phyloP scores from a whole-genome alignment of 2,888 invertebrate genomes.

The Scaptomyza polygonia region DNA sequence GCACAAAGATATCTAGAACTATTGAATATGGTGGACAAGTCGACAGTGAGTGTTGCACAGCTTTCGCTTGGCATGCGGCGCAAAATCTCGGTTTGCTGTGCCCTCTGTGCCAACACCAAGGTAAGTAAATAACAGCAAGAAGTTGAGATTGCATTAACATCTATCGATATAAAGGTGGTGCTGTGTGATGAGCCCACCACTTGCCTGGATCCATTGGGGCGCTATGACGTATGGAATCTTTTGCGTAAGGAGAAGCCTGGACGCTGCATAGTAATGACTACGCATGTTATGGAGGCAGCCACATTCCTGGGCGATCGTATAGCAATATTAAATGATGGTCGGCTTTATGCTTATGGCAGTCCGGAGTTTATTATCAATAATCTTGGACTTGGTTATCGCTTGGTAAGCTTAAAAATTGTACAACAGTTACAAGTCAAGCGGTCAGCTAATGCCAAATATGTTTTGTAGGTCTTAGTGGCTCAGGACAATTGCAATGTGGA shows the following conservation, averaged over 20 bases:
- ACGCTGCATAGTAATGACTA: slow-evolving; percentile 91
- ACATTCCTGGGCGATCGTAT: slow-evolving; percentile 93
- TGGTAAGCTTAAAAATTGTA: slow-evolving; percentile 83
- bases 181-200: slow-evolving; percentile 90
- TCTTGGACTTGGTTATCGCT: slow-evolving; percentile 92
- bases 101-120: slow-evolving; percentile 88
- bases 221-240: slow-evolving; percentile 92
- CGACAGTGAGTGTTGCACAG: slow-evolving; percentile 85
- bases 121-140: slow-evolving; percentile 18
- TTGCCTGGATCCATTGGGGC: slow-evolving; percentile 92
- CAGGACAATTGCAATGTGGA: slow-evolving; percentile 84
- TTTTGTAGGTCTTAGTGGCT: slow-evolving; percentile 81
- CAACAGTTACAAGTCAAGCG: background rate
- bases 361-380: slow-evolving; percentile 91
- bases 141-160: background rate
- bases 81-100: slow-evolving; percentile 89
- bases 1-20: slow-evolving; percentile 87
- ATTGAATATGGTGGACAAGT: slow-evolving; percentile 88
- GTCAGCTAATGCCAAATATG: background rate
- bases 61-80: slow-evolving; percentile 91
- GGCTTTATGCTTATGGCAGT: slow-evolving; percentile 90
- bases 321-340: slow-evolving; percentile 92
- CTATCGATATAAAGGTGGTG: slow-evolving; percentile 84
- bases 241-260: slow-evolving; percentile 89
- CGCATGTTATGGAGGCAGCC: slow-evolving; percentile 95